phyloP scores from a whole-genome alignment of 2,888 invertebrate genomes.

The Mellilla xanthometata region DNA sequence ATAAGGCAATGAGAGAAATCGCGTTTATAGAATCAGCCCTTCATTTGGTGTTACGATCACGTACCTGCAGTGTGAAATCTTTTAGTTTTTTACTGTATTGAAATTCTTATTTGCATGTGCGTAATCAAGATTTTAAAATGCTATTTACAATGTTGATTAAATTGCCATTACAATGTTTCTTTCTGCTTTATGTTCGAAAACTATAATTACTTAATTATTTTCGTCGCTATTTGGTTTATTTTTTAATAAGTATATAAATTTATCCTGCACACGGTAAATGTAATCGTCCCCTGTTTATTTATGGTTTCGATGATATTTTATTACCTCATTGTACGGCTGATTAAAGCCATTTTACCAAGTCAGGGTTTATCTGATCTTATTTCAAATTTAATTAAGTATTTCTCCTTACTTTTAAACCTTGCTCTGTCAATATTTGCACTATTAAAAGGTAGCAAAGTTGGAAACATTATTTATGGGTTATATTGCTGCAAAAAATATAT shows the following conservation, averaged over 20 bases:
- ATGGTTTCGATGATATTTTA: conserved; percentile 11
- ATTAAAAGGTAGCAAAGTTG: conserved; percentile 3
- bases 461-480: conserved; percentile 16
- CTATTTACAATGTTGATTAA: conserved; percentile 10
- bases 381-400: conserved; percentile 9
- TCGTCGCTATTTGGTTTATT: conserved; percentile 2
- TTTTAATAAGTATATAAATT: conserved; percentile 5
- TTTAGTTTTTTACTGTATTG: conserved; percentile 23
- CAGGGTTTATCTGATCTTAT: conserved; percentile 3
- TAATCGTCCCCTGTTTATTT: conserved; percentile 4
- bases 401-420: background rate
- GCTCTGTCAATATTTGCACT: background rate
- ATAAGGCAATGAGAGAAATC: conserved; percentile 56
- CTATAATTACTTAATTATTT: conserved; percentile 9
- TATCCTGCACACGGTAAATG: background rate
- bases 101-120: background rate
- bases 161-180: background rate
- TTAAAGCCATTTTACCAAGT: conserved; percentile 11
- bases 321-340: conserved; percentile 10
- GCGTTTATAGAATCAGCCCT: conserved; percentile 49
- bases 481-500: conserved; percentile 9
- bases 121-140: conserved; percentile 6
- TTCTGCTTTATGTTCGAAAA: conserved; percentile 2
- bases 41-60: conserved; percentile 31
- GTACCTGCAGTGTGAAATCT: conserved; percentile 33